Evolutionary conservation across 1,140 invertebrate genomes (phyloP), one percentile per base, ranked within the genome.

Genomic region (Panulirus ornatus): DNA sequence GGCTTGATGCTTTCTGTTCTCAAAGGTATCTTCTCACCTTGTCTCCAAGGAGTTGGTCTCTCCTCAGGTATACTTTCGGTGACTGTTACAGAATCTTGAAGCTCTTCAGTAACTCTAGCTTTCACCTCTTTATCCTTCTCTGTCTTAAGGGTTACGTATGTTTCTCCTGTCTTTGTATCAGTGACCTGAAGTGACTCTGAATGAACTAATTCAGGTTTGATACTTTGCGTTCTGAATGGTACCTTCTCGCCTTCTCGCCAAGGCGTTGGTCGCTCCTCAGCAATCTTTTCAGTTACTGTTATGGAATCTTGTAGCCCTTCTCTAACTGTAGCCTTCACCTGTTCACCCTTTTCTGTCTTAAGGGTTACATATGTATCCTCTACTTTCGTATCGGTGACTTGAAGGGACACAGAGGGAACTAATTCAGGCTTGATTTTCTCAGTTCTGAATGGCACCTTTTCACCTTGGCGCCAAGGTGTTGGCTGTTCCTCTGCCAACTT

Each of bases 31-130:
- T 79, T 87, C n/a, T 87, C 84, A 16, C 84, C 84, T 38, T 87
- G 51, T 42, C 36, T 30, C 47, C 47, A 87, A 58, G 84, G 51
- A 27, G 73, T 76, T 66, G 84, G 84, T 8, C 86, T 34, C 34
- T 91, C 89, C 36, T 86, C 73, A 8, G 83, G 42, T 36, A 91
- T 75, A 5, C 76, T 84, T 79, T 91, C 90, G 19, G 90, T 91
- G 6, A 91, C 47, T 42, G 90, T 87, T n/a, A 91, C 19, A 19
- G 84, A 91, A 63, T 82, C 79, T 38, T 79, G 42, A 22, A 87
- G 51, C 34, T 87, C 84, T 66, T 87, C 75, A 63, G 73, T 87
- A n/a, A 87, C 75, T 30, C 36, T 79, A 30, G 84, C 84, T 44
- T 78, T 87, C 2, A 66, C 84, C 19, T 79, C 54, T 79, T 58